Base-by-base conservation (phyloP, 2,888 invertebrate species). In the Pachymerium ferrugineum region DNA sequence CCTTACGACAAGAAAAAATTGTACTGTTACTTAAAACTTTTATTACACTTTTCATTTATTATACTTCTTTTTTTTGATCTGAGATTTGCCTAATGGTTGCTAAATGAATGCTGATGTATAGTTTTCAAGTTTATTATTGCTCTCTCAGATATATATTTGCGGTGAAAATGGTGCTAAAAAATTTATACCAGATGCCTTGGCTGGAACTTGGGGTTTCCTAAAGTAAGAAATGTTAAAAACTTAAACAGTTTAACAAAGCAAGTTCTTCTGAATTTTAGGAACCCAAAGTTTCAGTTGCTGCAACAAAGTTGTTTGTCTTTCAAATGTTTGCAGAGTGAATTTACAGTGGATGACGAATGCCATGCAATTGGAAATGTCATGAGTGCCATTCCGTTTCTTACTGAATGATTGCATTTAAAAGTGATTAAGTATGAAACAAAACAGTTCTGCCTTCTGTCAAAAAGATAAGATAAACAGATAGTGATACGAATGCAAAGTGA, bases 161-260 rank as follows among this genome's bases (percentile, higher is more conserved):
- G 62, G 22, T 72, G 67, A 62, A 28, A 47, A 73, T 73, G 73
- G 73, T 73, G 73, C 73, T 73, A 73, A 22, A 22, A 28, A 62
- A 25, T 68, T 67, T 28, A 62, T 73, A 42, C 73, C 33, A 68
- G 73, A 73, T 73, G 73, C 73, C 73, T 73, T 73, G 73, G 73
- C 35, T 28, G 35, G 73, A 73, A 68, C 30, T 68, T 22, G 22
- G 38, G 35, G 35, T 35, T 35, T 33, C 22, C 38, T 38, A 28
- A 22, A 6, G 38, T 28, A 62, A 62, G 62, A 28, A 62, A 62
- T 62, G 62, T 25, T 28, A 28, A 25, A 25, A 28, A 62, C 16
- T n/a, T 38, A 38, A 38, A 38, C 4, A 16, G 38, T 33, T 33
- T 38, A 16, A 47, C 38, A 1, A 10, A 38, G 22, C 19, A 5